A percentile compares a stretch with the other conserved stretches of the same genome.
Conservation (phyloP, 2,113 vertebrate species). For the Acanthochromis polyacanthus region DNA sequence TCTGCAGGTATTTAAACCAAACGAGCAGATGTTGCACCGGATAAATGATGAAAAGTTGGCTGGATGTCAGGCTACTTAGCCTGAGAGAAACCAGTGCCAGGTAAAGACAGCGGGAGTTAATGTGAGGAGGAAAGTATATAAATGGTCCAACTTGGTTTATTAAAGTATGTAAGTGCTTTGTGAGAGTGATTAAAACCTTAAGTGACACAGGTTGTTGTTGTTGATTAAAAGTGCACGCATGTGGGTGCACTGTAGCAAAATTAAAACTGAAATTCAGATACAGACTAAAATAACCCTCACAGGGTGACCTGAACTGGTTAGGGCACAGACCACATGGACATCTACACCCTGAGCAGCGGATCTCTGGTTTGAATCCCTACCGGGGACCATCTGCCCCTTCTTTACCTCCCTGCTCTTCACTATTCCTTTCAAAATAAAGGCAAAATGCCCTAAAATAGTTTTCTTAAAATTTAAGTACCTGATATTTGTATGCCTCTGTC, state of each 20-base stretch:
- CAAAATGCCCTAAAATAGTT: no score
- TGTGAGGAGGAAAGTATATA: background rate
- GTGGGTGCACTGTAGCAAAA: background rate
- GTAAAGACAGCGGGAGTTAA: slow-evolving; percentile 1
- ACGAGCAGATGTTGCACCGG: slow-evolving; percentile 14
- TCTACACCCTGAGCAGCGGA: no score
- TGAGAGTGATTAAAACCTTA: background rate
- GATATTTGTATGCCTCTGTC: no score
- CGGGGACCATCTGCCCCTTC: no score
- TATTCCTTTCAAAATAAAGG: no score
- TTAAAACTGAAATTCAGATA: background rate
- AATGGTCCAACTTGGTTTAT: background rate
- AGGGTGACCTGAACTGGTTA: no score
- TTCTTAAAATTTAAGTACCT: no score
- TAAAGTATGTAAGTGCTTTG: background rate
- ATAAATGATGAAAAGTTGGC: slow-evolving; percentile 22
- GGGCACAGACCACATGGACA: no score
- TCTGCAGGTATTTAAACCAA: background rate
- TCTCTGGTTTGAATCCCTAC: no score
- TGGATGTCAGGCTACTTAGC: slow-evolving; percentile 16
- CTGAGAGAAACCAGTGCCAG: background rate
- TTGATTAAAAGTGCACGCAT: background rate
- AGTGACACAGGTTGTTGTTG: background rate
- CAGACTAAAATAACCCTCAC: background rate
- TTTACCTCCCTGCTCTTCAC: no score